These are phyloP conservation scores for Drosophila saltans DNA, from an alignment of 1,140 invertebrate genomes.

Conservation along the genomic window DNA sequence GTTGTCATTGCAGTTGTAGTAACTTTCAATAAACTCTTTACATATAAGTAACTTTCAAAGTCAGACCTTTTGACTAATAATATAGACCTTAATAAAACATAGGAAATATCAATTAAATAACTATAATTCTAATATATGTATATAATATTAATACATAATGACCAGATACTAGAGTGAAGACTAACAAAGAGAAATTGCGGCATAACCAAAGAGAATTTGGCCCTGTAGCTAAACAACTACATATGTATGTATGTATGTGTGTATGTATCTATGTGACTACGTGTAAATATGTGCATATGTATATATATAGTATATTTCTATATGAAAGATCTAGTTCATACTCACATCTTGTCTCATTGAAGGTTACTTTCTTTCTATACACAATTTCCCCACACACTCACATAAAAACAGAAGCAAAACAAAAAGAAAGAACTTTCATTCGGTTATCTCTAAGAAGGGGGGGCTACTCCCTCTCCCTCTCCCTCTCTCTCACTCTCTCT, in stretches of 20 bases:
- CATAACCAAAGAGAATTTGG: not conserved
- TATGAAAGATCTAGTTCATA: constrained; percentile 14
- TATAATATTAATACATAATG: too few species aligned
- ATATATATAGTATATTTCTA: not conserved
- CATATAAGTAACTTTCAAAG: too few species aligned
- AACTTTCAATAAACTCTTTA: too few species aligned
- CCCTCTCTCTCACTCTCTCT: not conserved
- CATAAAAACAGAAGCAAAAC: not conserved
- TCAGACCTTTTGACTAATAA: too few species aligned
- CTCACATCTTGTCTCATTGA: not conserved
- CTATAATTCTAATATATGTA: too few species aligned
- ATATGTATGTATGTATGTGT: not conserved
- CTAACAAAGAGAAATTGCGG: not conserved
- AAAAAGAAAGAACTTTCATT: constrained; percentile 15
- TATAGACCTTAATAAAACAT: too few species aligned
- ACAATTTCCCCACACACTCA: constrained; percentile 4
- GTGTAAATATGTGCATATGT: constrained; percentile 11
- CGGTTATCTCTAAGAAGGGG: not conserved
- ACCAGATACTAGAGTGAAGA: too few species aligned
- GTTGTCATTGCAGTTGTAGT: too few species aligned
- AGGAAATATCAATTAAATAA: too few species aligned
- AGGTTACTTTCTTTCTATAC: constrained; percentile 27
- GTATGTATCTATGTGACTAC: not conserved
- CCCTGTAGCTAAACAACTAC: too few species aligned
- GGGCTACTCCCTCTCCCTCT: not conserved